These are phyloP conservation scores for Leptobrachium leishanense DNA, from an alignment of 2,113 vertebrate species.

Conservation along the genomic window DNA sequence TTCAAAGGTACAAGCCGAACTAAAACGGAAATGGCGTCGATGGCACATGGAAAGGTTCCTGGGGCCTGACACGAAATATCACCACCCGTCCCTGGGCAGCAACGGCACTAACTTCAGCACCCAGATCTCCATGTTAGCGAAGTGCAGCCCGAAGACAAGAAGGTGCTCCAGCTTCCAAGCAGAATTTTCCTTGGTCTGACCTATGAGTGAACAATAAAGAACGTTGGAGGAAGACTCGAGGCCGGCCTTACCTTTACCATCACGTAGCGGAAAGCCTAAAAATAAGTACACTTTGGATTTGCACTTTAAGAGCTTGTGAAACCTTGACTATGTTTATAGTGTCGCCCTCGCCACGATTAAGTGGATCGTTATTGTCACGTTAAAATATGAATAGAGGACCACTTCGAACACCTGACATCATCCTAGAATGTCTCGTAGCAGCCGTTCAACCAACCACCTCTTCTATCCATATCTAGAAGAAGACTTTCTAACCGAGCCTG, in stretches of 20 bases:
- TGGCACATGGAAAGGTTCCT: conserved; percentile 87
- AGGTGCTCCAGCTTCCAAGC: conserved; percentile 81
- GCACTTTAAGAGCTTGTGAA: conserved; percentile 31
- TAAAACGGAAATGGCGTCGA: conserved; percentile 92
- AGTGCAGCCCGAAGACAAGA: conserved; percentile 79
- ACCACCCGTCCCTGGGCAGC: conserved; percentile 84
- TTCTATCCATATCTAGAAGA: not conserved
- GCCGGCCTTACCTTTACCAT: not conserved
- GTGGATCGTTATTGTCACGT: not conserved
- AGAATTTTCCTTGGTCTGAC: conserved; percentile 78
- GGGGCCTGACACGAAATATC: conserved; percentile 80
- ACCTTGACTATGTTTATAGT: not conserved
- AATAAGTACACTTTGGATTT: not conserved
- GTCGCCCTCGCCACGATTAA: not conserved
- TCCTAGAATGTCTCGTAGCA: conserved; percentile 33
- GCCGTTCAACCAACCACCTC: not conserved
- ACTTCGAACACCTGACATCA: not conserved
- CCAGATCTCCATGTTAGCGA: conserved; percentile 92
- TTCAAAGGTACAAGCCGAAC: conserved; percentile 87
- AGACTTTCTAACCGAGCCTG: not conserved
- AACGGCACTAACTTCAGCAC: conserved; percentile 91
- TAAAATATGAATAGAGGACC: not conserved
- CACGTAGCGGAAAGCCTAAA: not conserved
- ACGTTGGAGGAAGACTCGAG: not conserved
- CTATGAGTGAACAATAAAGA: not conserved